Percentiles rank a stretch among this genome's conserved stretches.
phyloP scores from a whole-genome alignment of 2,888 invertebrate genomes.

The Drosophila suboccidentalis region DNA sequence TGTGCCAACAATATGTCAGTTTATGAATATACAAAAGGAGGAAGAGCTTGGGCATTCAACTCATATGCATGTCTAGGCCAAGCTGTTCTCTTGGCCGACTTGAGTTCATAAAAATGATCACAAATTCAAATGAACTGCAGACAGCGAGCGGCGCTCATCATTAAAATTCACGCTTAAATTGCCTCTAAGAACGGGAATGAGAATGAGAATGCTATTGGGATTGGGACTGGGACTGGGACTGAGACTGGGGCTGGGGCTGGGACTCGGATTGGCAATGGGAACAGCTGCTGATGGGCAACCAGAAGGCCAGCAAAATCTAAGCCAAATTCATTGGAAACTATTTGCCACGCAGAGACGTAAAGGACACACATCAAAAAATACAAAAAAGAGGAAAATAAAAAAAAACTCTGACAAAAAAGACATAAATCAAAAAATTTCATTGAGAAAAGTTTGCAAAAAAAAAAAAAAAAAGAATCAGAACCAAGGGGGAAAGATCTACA shows the following conservation, averaged over 20 bases:
- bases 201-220: slow-evolving; percentile 1
- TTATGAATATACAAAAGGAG: slow-evolving; percentile 38
- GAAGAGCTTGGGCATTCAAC: slow-evolving; percentile 10
- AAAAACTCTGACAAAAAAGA: slow-evolving; percentile 41
- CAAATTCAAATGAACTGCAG: slow-evolving; percentile 81
- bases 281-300: slow-evolving; percentile 48
- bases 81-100: slow-evolving; percentile 5
- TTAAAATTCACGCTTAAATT: slow-evolving; percentile 81
- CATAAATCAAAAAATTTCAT: slow-evolving; percentile 84
- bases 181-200: slow-evolving; percentile 51
- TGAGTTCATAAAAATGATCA: slow-evolving; percentile 64
- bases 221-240: slow-evolving; percentile 1
- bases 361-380: slow-evolving; percentile 41
- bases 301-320: slow-evolving; percentile 58
- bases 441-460: slow-evolving; percentile 76
- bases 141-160: slow-evolving; percentile 70
- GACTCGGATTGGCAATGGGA: slow-evolving; percentile 17
- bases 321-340: slow-evolving; percentile 83
- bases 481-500: background rate
- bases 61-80: slow-evolving; percentile 61
- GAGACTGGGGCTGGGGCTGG: background rate
- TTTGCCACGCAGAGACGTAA: slow-evolving; percentile 72
- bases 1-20: slow-evolving; percentile 73
- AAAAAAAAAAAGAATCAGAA: slow-evolving; percentile 1
- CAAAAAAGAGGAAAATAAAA: slow-evolving; percentile 39